A percentile compares a stretch with the other conserved stretches of the same genome.
phyloP scores from a whole-genome alignment of 2,113 vertebrate species.

The human (Homo sapiens) region DNA sequence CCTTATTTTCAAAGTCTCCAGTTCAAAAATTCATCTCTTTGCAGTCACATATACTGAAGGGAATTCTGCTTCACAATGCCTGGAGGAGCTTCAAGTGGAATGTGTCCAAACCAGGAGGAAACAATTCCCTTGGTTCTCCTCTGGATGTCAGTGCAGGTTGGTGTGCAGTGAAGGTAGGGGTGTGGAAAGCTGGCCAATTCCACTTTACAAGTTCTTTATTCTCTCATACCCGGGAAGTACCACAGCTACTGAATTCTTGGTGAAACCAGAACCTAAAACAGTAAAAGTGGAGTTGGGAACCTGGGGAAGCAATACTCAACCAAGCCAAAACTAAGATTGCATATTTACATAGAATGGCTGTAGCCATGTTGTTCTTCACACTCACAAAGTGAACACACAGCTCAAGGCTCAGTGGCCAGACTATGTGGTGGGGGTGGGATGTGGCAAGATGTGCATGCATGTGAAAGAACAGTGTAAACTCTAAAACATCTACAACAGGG shows the following conservation, averaged over 20 bases:
- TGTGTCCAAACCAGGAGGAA: background rate
- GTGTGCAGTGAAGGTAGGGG: background rate
- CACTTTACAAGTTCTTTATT: background rate
- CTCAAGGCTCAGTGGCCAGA: background rate
- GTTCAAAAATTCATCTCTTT: conserved; percentile 49
- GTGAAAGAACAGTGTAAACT: background rate
- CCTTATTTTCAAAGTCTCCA: background rate
- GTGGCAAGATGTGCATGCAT: fast-evolving
- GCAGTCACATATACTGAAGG: conserved; percentile 29
- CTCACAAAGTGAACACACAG: background rate
- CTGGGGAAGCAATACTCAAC: background rate
- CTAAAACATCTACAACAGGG: background rate
- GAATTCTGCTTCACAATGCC: conserved; percentile 11
- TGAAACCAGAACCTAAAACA: background rate
- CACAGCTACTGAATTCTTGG: background rate
- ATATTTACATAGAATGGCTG: background rate
- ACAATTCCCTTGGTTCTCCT: background rate
- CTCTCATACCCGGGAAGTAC: background rate
- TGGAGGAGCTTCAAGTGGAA: conserved; percentile 22
- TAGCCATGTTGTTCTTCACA: background rate
- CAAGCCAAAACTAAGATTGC: background rate
- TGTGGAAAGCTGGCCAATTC: background rate
- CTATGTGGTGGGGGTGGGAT: background rate
- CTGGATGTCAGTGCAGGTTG: background rate
- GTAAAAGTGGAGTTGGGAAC: background rate